Percentiles rank a stretch among this genome's conserved stretches.
These are phyloP conservation scores for Pollachius pollachius DNA, from an alignment of 2,113 vertebrate species.

Conservation along the genomic window DNA sequence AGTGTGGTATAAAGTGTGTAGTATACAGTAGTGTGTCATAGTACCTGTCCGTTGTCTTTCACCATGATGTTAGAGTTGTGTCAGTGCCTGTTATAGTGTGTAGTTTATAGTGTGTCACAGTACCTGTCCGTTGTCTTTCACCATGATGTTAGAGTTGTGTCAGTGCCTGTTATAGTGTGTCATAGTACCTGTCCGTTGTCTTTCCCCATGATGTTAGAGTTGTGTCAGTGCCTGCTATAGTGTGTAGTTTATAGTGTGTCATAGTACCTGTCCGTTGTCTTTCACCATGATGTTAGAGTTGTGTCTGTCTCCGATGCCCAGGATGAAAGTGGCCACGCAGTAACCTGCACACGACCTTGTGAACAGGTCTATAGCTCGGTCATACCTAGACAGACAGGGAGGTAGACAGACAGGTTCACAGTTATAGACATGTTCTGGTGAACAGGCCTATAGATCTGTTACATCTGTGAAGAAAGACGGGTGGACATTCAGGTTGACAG, in stretches of 20 bases:
- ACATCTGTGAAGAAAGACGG: slow-evolving; percentile 9
- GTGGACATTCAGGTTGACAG: background rate
- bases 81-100: background rate
- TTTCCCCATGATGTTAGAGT: slow-evolving; percentile 81
- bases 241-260: background rate
- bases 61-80: background rate
- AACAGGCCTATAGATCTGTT: background rate
- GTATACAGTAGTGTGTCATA: background rate
- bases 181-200: slow-evolving; percentile 75
- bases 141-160: slow-evolving; percentile 66
- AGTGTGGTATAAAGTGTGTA: background rate
- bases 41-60: background rate
- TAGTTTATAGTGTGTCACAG: background rate
- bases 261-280: slow-evolving; percentile 75
- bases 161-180: slow-evolving; percentile 39
- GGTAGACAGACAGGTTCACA: background rate
- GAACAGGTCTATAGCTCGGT: slow-evolving; percentile 76
- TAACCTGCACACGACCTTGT: slow-evolving; percentile 78
- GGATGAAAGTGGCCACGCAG: slow-evolving; percentile 78
- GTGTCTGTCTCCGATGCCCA: slow-evolving; percentile 78
- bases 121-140: too few relatives aligned
- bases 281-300: slow-evolving; percentile 83
- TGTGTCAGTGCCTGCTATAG: background rate
- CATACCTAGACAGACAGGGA: slow-evolving; percentile 61
- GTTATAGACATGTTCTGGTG: slow-evolving; percentile 1